A percentile compares a stretch with the other conserved stretches of the same genome.
These are phyloP conservation scores for Cosmia trapezina DNA, from an alignment of 2,888 invertebrate genomes.

Conservation along the genomic window DNA sequence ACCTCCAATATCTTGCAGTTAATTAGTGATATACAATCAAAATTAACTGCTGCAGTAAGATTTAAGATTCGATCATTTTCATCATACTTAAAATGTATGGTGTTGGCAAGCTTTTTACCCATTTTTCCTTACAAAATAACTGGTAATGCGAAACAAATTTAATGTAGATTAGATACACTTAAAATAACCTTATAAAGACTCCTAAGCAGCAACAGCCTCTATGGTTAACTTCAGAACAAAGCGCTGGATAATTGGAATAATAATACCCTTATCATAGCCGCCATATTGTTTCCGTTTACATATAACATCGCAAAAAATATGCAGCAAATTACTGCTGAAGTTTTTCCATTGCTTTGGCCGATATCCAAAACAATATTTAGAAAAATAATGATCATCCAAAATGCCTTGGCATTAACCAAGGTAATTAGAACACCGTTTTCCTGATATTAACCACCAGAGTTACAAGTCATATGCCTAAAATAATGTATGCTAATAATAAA, in stretches of 20 bases:
- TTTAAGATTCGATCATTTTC: background rate
- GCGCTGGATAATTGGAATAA: slow-evolving; percentile 41
- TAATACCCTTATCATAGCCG: slow-evolving; percentile 41
- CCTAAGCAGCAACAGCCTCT: slow-evolving; percentile 28
- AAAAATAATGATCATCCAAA: slow-evolving; percentile 15
- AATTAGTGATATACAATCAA: background rate
- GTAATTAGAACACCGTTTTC: slow-evolving; percentile 2
- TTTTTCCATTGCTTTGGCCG: background rate
- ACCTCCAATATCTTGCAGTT: background rate
- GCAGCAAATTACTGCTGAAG: slow-evolving; percentile 7
- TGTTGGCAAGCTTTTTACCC: background rate
- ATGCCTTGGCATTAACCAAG: background rate
- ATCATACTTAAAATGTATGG: background rate
- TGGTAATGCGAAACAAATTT: slow-evolving; percentile 7
- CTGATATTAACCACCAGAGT: background rate
- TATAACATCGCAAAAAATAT: slow-evolving; percentile 24
- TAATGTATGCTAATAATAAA: slow-evolving; percentile 2
- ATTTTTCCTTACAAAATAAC: background rate
- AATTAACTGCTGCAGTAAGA: background rate
- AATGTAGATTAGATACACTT: slow-evolving; percentile 15
- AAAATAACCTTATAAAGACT: slow-evolving; percentile 14
- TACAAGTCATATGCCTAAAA: background rate
- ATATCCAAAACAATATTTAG: background rate
- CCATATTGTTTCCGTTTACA: slow-evolving; percentile 45
- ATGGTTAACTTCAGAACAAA: slow-evolving; percentile 40